Evolutionary conservation across 1,140 invertebrate species (phyloP).

Genomic region (Bombus picipes): DNA sequence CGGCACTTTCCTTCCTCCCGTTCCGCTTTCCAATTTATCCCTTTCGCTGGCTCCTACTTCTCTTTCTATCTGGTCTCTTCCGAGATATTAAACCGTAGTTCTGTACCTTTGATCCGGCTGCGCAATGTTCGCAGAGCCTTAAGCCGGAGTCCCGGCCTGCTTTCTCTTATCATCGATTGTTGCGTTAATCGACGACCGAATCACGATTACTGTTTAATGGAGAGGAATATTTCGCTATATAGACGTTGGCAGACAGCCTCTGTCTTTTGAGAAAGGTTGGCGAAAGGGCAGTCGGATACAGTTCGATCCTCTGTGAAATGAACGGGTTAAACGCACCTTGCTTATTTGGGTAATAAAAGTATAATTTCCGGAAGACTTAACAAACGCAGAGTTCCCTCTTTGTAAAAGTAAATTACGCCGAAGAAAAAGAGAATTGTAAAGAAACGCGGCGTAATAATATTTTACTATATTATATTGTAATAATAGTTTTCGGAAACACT

Average conservation of each 20-base stretch:
- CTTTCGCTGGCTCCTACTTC: conserved; percentile 38
- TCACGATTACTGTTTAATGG: conserved; percentile 20
- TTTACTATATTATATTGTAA: no score
- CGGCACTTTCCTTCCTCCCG: conserved; percentile 11
- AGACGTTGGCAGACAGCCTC: not conserved
- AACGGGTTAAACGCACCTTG: no score
- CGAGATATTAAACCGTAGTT: conserved; percentile 48
- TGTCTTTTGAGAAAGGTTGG: not conserved
- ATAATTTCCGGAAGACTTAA: no score
- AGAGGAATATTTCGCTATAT: not conserved
- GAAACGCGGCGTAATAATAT: no score
- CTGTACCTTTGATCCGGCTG: conserved; percentile 41
- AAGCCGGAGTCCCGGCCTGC: not conserved
- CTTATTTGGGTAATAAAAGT: no score
- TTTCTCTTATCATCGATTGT: conserved; percentile 14
- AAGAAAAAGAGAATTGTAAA: no score
- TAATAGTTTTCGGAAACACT: no score
- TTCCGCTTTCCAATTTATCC: conserved; percentile 62
- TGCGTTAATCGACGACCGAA: conserved; percentile 5
- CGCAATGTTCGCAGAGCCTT: conserved; percentile 21
- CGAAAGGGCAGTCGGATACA: not conserved
- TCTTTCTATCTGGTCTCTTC: conserved; percentile 30
- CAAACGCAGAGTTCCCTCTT: no score
- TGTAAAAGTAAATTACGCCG: no score
- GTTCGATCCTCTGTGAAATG: not conserved